phyloP scores from a whole-genome alignment of 2,797 vertebrate species.

The Siniperca undulata region DNA sequence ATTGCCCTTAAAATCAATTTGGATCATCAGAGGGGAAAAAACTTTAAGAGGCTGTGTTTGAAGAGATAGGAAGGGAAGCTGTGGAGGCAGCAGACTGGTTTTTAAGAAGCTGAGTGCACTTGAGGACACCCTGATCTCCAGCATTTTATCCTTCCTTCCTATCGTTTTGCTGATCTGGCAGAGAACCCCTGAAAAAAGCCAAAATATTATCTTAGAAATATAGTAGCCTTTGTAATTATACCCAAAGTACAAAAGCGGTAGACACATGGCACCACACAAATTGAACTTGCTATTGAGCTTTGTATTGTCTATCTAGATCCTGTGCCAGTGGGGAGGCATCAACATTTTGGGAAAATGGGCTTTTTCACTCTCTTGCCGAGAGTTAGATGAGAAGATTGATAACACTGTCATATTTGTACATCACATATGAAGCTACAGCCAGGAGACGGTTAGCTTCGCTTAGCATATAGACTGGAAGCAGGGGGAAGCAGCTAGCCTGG shows the following conservation, averaged over 20 bases:
- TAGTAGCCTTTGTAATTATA: slow-evolving; percentile 11
- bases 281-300: neutral
- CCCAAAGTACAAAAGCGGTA: neutral
- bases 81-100: slow-evolving; percentile 17
- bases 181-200: neutral
- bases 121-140: slow-evolving; percentile 26
- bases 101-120: slow-evolving; percentile 3
- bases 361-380: neutral
- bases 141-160: slow-evolving; percentile 23
- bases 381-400: neutral
- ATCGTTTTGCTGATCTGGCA: slow-evolving; percentile 24
- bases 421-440: neutral
- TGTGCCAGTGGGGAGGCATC: neutral
- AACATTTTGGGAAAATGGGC: neutral
- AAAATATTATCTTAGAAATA: slow-evolving; percentile 5
- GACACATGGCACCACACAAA: neutral
- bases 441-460: neutral
- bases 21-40: slow-evolving; percentile 31
- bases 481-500: neutral
- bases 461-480: neutral
- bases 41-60: slow-evolving; percentile 2
- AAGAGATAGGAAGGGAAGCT: slow-evolving; percentile 27
- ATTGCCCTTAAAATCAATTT: slow-evolving; percentile 36
- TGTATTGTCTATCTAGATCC: slow-evolving; percentile 10
- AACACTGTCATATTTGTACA: neutral